A percentile compares a stretch with the other conserved stretches of the same genome.
These are phyloP conservation scores for Colistium nudipinnis DNA, from an alignment of 2,113 vertebrate species.

Conservation along the genomic window DNA sequence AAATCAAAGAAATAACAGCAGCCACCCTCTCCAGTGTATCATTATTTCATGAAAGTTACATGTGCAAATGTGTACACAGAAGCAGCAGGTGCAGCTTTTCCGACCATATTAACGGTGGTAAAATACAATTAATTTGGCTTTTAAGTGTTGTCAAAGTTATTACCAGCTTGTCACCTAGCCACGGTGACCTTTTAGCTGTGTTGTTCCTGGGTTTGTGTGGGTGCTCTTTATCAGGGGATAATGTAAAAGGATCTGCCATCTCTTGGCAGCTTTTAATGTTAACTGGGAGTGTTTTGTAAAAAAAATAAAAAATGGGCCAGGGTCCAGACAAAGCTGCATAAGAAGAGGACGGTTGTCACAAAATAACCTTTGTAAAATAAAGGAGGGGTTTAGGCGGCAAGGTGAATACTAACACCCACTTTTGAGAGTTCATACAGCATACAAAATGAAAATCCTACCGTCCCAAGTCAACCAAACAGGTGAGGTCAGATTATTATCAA, in stretches of 20 bases:
- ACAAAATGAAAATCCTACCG: slow-evolving; percentile 54
- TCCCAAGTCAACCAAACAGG: slow-evolving; percentile 73
- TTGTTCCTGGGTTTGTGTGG: slow-evolving; percentile 42
- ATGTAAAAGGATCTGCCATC: slow-evolving; percentile 65
- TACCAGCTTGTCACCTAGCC: slow-evolving; percentile 59
- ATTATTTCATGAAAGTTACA: slow-evolving; percentile 48
- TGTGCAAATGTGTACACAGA: slow-evolving; percentile 13
- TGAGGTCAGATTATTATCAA: slow-evolving; percentile 84
- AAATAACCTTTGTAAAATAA: slow-evolving; percentile 50
- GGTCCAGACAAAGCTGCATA: slow-evolving; percentile 41
- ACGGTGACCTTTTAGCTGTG: slow-evolving; percentile 66
- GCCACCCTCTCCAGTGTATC: slow-evolving; percentile 17
- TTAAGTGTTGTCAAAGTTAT: slow-evolving; percentile 50
- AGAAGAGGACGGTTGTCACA: slow-evolving; percentile 43
- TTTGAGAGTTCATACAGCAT: slow-evolving; percentile 45
- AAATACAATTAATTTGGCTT: slow-evolving; percentile 11
- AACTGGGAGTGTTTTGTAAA: slow-evolving; percentile 62
- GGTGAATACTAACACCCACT: slow-evolving; percentile 50
- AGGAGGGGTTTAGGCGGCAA: slow-evolving; percentile 23
- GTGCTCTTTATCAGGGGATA: slow-evolving; percentile 56
- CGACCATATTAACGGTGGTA: not conserved
- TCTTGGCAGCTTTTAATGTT: slow-evolving; percentile 65
- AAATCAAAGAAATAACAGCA: slow-evolving; percentile 46
- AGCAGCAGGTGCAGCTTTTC: not conserved
- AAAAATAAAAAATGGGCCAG: slow-evolving; percentile 34